phyloP scores from a whole-genome alignment of 2,113 vertebrate genomes.

The Antechinus flavipes region DNA sequence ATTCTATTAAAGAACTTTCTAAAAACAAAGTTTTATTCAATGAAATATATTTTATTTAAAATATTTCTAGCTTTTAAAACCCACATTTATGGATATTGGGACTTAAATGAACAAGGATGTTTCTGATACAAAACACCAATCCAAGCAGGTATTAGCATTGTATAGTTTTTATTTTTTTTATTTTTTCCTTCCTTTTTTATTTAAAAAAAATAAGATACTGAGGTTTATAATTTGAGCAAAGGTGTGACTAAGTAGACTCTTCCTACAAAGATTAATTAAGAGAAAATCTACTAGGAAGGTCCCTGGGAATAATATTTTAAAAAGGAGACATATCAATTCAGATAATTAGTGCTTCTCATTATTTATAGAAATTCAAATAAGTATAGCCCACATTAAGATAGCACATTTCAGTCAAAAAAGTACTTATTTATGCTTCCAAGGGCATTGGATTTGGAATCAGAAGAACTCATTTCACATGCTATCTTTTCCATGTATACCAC shows the following conservation, averaged over 20 bases:
- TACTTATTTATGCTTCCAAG: background rate
- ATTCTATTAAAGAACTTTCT: background rate
- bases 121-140: constrained; percentile 26
- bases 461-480: background rate
- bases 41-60: background rate
- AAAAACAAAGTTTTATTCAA: background rate
- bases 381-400: background rate
- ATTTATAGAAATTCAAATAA: background rate
- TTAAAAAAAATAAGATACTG: background rate
- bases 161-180: constrained; percentile 6
- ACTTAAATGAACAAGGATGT: background rate
- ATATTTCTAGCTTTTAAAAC: background rate
- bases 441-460: background rate
- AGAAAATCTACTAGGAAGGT: background rate
- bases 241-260: background rate
- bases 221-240: background rate
- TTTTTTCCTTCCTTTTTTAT: background rate
- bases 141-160: constrained; percentile 34
- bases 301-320: background rate
- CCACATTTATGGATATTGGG: background rate
- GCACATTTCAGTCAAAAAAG: background rate
- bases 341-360: background rate
- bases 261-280: background rate
- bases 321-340: background rate
- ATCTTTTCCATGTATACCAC: background rate